Evolutionary conservation across 1,140 invertebrate species (phyloP), one percentile per base, ranked within the genome.

Genomic region (Camponotus vicinus): DNA sequence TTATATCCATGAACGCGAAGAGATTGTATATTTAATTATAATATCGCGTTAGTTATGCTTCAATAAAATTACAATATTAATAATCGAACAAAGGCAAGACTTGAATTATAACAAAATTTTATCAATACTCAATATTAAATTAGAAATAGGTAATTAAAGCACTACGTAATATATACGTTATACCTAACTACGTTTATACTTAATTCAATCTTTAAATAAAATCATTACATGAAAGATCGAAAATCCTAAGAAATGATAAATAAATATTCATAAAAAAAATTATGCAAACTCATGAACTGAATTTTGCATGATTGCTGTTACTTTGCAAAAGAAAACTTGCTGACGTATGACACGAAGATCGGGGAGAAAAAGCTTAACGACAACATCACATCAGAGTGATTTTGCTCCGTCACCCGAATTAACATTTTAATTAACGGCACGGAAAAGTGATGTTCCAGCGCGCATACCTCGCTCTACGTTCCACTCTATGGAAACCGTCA

Each of bases 341-440:
- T 52, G 18, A 32, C 32, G 9, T 45, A 18, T 63, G 18, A 21
- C n/a, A 11, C 2, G 18, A 7, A 15, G 18, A 21, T 57, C 6
- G 27, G 13, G 40, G 13, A 34, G n/a, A 32, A 1, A 40, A 45
- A 57, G 52, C 67, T 59, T 71, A 67, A 34, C 18, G 61, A 67
- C 73, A 40, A 34, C 9, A 21, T 67, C 27, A 40, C 49, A n/a
- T 59, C 13, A 57, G 18, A 80, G 34, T 7, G 37, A 67, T 76
- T 73, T 76, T 77, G 32, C 27, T 18, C 15, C 49, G 79, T 91
- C 84, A 85, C 55, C 52, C 55, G 49, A 89, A 91, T 91, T 91
- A 91, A 91, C 87, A 91, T 91, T 91, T 91, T 91, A 91, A 91
- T 91, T 91, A 91, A 91, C 66, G 67, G 15, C 61, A 80, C 61